Evolutionary conservation across 2,113 vertebrate genomes (phyloP).

Genomic region (Bagarius yarrelli): DNA sequence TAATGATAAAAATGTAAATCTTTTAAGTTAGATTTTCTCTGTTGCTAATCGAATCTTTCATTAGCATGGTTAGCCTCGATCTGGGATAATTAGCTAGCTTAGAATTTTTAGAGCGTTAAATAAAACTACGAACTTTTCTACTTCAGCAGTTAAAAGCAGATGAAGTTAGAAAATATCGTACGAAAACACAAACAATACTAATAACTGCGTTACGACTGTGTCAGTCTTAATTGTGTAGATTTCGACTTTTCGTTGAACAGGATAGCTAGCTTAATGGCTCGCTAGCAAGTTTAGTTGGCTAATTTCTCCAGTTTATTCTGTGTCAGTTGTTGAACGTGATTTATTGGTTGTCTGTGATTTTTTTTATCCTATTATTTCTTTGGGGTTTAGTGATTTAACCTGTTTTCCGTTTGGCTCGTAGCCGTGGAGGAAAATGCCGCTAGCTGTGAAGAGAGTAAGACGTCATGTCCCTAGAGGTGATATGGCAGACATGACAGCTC

Average conservation of each 20-base stretch:
- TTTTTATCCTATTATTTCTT: no score
- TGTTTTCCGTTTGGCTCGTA: neutral
- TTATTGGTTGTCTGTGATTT: no score
- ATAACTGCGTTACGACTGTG: no score
- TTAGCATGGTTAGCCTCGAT: conserved; percentile 1
- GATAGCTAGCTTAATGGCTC: neutral
- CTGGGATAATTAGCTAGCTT: neutral
- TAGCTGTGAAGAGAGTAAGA: neutral
- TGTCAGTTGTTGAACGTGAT: no score
- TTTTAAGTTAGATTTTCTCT: neutral
- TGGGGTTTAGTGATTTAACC: no score
- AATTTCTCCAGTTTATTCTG: neutral
- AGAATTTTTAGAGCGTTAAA: no score
- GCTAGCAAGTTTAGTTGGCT: neutral
- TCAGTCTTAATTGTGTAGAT: no score
- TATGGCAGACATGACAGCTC: neutral
- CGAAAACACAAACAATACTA: no score
- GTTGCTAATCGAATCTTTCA: neutral
- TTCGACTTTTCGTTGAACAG: no score
- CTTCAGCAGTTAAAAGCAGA: no score
- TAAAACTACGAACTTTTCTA: no score
- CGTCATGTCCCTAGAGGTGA: neutral
- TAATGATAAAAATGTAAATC: neutral
- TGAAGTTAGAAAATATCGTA: no score
- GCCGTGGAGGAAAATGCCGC: neutral